A percentile compares a stretch with the other conserved stretches of the same genome.
Evolutionary conservation across 1,140 invertebrate species (phyloP).

Genomic region (Charaxes varanes): DNA sequence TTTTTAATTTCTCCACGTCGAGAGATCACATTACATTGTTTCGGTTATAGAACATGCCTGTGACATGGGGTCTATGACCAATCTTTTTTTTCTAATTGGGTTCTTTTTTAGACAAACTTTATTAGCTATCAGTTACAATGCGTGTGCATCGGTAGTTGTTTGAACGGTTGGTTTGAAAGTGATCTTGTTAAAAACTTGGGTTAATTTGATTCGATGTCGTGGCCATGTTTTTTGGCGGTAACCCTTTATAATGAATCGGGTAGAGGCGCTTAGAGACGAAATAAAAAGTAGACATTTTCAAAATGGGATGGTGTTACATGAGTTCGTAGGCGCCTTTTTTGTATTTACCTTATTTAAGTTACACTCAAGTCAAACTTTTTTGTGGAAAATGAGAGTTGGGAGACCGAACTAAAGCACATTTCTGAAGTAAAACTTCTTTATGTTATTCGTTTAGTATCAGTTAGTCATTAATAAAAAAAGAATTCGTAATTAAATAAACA

Average conservation of each 20-base stretch:
- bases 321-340: no score
- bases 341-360: no score
- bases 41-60: slow-evolving; percentile 31
- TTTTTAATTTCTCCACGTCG: slow-evolving; percentile 41
- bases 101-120: slow-evolving; percentile 23
- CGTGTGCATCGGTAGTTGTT: slow-evolving; percentile 21
- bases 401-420: no score
- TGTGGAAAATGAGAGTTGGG: no score
- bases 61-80: slow-evolving; percentile 41
- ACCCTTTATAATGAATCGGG: slow-evolving; percentile 4
- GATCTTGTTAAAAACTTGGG: slow-evolving; percentile 13
- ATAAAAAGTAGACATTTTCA: no score
- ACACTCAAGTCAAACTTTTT: no score
- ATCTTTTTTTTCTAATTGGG: slow-evolving; percentile 23
- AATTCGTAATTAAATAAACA: no score
- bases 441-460: no score
- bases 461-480: no score
- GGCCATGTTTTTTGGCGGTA: slow-evolving; percentile 6
- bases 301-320: no score
- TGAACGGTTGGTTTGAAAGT: slow-evolving; percentile 20
- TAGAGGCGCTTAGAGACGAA: no score
- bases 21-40: slow-evolving; percentile 41
- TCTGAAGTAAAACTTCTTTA: no score
- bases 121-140: slow-evolving; percentile 28
- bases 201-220: slow-evolving; percentile 18